Percentiles rank a stretch among this genome's conserved stretches.
phyloP scores from a whole-genome alignment of 2,888 invertebrate species.

The Agrilus cyanescens region DNA sequence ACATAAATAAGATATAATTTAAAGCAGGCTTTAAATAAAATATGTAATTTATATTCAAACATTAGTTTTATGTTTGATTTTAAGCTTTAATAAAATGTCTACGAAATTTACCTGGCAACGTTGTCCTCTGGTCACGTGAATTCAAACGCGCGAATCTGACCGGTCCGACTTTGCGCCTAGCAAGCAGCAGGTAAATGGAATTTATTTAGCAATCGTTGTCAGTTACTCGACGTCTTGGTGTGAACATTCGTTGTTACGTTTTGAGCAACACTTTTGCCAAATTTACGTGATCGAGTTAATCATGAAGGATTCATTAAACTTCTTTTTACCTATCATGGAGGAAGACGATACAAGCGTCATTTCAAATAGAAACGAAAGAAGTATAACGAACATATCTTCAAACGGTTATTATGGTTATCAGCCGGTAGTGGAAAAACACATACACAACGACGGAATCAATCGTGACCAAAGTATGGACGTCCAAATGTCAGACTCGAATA shows the following conservation, averaged over 20 bases:
- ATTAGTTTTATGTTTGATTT: too few relatives aligned
- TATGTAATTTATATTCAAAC: too few relatives aligned
- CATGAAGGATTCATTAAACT: slow-evolving; percentile 18
- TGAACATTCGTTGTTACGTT: slow-evolving; percentile 2
- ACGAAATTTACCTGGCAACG: too few relatives aligned
- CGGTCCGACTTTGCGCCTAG: neutral
- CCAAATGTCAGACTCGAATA: slow-evolving; percentile 11
- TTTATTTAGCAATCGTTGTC: slow-evolving; percentile 18
- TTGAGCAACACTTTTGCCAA: neutral
- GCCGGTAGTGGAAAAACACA: slow-evolving; percentile 25
- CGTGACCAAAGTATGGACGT: slow-evolving; percentile 11
- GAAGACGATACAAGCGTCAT: slow-evolving; percentile 15
- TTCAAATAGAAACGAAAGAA: slow-evolving; percentile 30
- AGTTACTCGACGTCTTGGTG: slow-evolving; percentile 10
- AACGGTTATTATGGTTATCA: slow-evolving; percentile 45
- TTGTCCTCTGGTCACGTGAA: too few relatives aligned
- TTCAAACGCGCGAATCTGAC: too few relatives aligned
- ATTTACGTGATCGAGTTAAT: slow-evolving; percentile 1
- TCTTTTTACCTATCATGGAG: slow-evolving; percentile 13
- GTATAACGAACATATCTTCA: slow-evolving; percentile 38
- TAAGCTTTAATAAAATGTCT: too few relatives aligned
- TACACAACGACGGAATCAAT: slow-evolving; percentile 1
- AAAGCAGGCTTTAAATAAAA: too few relatives aligned
- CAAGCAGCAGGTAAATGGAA: slow-evolving; percentile 13
- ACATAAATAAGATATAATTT: too few relatives aligned